Base-by-base conservation (phyloP, 1,140 invertebrate species). In the Pectinophora gossypiella region DNA sequence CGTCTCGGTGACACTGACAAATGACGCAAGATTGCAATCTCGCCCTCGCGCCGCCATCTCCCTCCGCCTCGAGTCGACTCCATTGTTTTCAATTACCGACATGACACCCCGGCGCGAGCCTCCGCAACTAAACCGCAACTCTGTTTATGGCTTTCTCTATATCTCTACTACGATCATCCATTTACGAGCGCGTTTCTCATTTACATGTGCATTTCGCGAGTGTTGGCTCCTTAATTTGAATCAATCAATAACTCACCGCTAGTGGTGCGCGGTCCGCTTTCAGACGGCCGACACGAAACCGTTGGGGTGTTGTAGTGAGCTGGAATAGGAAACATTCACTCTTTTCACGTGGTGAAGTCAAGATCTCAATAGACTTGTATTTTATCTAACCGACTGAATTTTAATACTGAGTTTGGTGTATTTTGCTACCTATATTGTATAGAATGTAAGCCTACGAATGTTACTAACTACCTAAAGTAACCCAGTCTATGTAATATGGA, bases 11-110 rank as follows among this genome's bases (percentile, higher is more conserved):
- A 84, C 83, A 84, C 69, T 86, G 83, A 86, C 80, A 84, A 84
- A 86, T 86, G 80, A 83, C 68, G 62, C 71, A 67, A 83, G 83
- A 86, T 86, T 78, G 83, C 80, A 77, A 86, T 84, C 83, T 76
- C 64, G 68, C 63, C 70, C 71, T 21, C 42, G 5, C 1, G 18
- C 18, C 42, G 1, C 3, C 16, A 7, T 65, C 68, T 66, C 68
- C 62, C 74, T 78, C 76, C 68, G 64, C 66, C 68, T 73, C 71
- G 64, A 72, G 63, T 70, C 67, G 58, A 72, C 75, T 79, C 78
- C 83, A 86, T 86, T 86, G 83, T 86, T 84, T 86, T 84, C 83
- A 86, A 84, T 86, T 84, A 86, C 83, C 64, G 65, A 83, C 82
- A 76, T 82, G 82, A 84, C 83, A 81, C 73, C 67, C 72, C 68